Base-by-base conservation (phyloP, 2,113 vertebrate genomes). In the Charina bottae region DNA sequence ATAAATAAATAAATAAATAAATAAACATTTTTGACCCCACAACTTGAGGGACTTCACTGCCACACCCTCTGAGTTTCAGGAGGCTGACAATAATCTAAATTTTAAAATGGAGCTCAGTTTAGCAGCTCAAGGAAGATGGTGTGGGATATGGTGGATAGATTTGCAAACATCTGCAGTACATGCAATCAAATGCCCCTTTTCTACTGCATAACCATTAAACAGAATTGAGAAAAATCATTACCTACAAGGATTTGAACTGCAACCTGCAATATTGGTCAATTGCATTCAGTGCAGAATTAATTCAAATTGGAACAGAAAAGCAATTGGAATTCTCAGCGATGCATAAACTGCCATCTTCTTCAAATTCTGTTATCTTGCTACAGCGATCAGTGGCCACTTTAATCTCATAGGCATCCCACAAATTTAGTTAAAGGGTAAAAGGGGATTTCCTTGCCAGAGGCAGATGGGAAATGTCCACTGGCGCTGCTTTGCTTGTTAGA, bases 281-380 rank as follows among this genome's bases (percentile, higher is more conserved):
- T 78, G 33, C 72, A 78, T 37, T 21, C 7, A 2, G 72, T 78
- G 33, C 72, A 78, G 72, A 42, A 42, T 78, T 78, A 78, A 78
- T 78, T 78, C 72, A 78, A 78, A 78, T 42, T 78, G 72, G 33
- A n/a, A 78, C 72, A 78, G 72, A 78, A 78, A 78, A 78, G 72
- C 72, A 78, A 78, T 78, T 78, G 33, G 72, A 78, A 78, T 78
- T 78, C 17, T 37, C 72, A 78, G 17, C 37, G 72, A 78, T 42
- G 72, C 72, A 78, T 42, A 78, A 78, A 42, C 72, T 37, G 72
- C 72, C 72, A 78, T 42, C 72, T 42, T 78, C 17, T 78, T 15
- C 72, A 78, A 78, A 78, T 78, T 78, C 72, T 78, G 72, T 78
- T 78, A 78, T 78, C 72, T 42, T 78, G 72, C 72, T 78, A 78